Evolutionary conservation across 64 coral and sea anemone species (phyloP).

Genomic region (Orbicella faveolata): DNA sequence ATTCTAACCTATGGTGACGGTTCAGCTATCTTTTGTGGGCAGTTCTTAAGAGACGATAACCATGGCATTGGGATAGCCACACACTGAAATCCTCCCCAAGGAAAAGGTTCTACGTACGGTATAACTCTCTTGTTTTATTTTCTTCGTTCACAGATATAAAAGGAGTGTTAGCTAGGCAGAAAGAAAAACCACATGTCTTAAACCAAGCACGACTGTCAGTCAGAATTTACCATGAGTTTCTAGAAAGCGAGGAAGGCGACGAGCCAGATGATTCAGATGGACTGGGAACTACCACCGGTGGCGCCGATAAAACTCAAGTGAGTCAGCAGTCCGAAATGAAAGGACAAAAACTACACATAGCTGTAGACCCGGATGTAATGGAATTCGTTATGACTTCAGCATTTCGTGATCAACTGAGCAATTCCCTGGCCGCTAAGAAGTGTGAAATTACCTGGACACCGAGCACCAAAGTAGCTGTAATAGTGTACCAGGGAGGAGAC

Average conservation of each 20-base stretch:
- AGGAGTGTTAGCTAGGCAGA: conserved; percentile 6
- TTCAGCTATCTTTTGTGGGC: too few relatives aligned
- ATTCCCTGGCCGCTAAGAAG: conserved; percentile 7
- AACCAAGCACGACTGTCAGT: not conserved
- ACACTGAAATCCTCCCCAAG: too few relatives aligned
- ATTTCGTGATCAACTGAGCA: conserved; percentile 6
- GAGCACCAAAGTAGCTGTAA: not conserved
- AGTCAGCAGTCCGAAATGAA: not conserved
- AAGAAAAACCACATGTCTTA: not conserved
- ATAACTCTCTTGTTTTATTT: not conserved
- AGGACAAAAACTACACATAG: conserved; percentile 24
- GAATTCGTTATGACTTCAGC: conserved; percentile 32
- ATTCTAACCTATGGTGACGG: too few relatives aligned
- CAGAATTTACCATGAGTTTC: not conserved
- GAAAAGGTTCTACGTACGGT: too few relatives aligned
- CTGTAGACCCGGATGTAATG: conserved; percentile 66
- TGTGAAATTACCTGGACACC: conserved; percentile 39
- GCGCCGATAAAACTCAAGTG: not conserved
- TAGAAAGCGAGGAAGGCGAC: not conserved
- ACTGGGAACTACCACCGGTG: not conserved
- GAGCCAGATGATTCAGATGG: not conserved
- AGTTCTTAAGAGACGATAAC: too few relatives aligned
- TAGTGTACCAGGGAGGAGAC: conserved; percentile 19
- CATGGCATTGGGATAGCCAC: too few relatives aligned
- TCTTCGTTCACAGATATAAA: conserved; percentile 11